These are phyloP conservation scores for Acrobasis repandana DNA, from an alignment of 2,888 invertebrate species.

Conservation along the genomic window DNA sequence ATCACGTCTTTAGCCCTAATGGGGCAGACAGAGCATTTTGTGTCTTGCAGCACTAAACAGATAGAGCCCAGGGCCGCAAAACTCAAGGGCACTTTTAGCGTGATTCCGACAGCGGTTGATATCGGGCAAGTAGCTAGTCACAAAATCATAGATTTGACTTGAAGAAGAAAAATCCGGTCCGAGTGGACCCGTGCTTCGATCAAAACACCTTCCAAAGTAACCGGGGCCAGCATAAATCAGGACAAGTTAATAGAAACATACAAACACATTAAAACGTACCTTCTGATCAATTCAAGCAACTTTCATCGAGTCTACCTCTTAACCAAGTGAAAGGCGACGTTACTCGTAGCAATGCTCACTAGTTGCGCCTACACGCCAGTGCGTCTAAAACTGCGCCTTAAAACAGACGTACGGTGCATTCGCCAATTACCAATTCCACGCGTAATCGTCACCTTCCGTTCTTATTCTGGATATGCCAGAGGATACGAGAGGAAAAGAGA, in stretches of 20 bases:
- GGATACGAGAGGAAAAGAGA: background rate
- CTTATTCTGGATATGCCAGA: constrained; percentile 25
- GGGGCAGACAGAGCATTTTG: no score
- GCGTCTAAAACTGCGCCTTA: constrained; percentile 22
- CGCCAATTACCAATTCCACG: constrained; percentile 54
- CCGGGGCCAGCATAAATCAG: no score
- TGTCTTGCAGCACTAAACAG: no score
- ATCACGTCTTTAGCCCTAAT: no score
- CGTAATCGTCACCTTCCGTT: constrained; percentile 48
- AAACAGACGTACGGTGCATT: constrained; percentile 28
- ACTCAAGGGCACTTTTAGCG: no score
- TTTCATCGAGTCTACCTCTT: constrained; percentile 5
- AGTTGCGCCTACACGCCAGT: background rate
- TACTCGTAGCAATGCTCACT: constrained; percentile 15
- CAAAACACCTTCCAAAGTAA: no score
- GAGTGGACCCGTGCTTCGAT: no score
- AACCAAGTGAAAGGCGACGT: constrained; percentile 23
- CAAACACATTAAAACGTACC: background rate
- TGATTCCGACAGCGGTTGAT: no score
- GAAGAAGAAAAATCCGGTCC: no score
- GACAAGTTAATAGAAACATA: background rate
- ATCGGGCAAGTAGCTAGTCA: no score
- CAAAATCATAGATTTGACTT: no score
- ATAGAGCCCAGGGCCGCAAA: no score
- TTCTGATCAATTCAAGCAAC: background rate